Evolutionary conservation across 2,113 vertebrate genomes (phyloP).

Genomic region (Otocyon megalotis): DNA sequence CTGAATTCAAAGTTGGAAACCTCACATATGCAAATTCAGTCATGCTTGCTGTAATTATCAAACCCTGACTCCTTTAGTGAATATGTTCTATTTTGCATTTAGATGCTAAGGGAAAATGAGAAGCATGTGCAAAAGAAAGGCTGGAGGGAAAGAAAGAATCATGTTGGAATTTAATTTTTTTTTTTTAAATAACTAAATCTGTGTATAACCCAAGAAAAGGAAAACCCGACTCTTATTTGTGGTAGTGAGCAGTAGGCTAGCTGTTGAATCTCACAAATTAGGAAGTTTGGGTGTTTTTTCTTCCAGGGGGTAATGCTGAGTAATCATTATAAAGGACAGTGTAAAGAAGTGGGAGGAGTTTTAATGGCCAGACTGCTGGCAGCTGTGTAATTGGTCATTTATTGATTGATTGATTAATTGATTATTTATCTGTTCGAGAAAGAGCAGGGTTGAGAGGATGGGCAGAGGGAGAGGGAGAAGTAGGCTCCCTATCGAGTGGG

Average conservation of each 20-base stretch:
- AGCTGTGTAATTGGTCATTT: background rate
- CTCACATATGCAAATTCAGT: constrained; percentile 35
- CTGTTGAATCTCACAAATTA: background rate
- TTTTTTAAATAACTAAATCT: background rate
- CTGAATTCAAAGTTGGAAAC: constrained; percentile 52
- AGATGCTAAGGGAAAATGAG: constrained; percentile 29
- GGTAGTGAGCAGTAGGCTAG: background rate
- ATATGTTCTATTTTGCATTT: constrained; percentile 51
- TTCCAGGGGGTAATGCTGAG: background rate
- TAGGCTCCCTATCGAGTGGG: background rate
- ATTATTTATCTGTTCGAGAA: background rate
- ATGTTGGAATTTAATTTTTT: constrained; percentile 5
- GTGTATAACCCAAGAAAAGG: background rate
- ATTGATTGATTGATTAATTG: background rate
- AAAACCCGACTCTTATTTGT: background rate
- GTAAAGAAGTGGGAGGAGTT: background rate
- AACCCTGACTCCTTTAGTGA: background rate
- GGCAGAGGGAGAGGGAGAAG: background rate
- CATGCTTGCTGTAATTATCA: constrained; percentile 34
- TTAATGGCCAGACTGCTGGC: background rate
- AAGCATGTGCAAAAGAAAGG: background rate
- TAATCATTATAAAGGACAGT: background rate
- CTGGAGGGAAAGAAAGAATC: constrained; percentile 25
- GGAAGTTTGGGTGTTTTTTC: background rate
- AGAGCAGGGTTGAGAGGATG: background rate